These are phyloP conservation scores for Creontiades dilutus DNA, from an alignment of 2,888 invertebrate species.

Conservation along the genomic window DNA sequence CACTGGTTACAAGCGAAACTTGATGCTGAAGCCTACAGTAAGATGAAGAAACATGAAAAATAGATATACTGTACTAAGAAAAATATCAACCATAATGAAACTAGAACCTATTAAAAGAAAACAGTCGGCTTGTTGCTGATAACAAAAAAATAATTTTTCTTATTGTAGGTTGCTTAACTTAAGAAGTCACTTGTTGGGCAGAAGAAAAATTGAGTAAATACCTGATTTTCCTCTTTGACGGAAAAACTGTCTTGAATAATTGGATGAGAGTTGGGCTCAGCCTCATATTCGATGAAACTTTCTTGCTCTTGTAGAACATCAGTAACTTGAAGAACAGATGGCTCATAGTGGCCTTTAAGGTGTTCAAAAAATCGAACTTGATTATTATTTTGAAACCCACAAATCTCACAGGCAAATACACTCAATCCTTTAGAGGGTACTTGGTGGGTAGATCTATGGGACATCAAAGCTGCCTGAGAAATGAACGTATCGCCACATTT, in stretches of 20 bases:
- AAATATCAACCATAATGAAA: too few relatives aligned
- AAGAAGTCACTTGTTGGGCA: not conserved
- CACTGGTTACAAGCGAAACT: conserved; percentile 75
- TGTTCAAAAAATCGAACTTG: conserved; percentile 93
- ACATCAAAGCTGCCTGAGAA: conserved; percentile 77
- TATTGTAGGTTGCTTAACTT: not conserved
- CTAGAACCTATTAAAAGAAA: too few relatives aligned
- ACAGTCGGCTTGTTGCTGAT: too few relatives aligned
- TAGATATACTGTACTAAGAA: too few relatives aligned
- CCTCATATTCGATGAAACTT: conserved; percentile 66
- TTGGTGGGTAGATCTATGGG: conserved; percentile 76
- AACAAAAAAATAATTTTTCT: too few relatives aligned
- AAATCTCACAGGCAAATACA: conserved; percentile 87
- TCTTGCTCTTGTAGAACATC: conserved; percentile 59
- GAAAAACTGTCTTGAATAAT: conserved; percentile 66
- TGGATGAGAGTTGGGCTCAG: not conserved
- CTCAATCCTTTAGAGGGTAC: conserved; percentile 76
- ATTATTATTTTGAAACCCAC: conserved; percentile 86
- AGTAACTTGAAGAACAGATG: conserved; percentile 69
- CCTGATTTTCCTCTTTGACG: conserved; percentile 22
- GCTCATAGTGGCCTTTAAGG: conserved; percentile 89
- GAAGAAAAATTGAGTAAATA: not conserved
- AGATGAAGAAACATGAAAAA: too few relatives aligned
- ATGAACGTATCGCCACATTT: conserved; percentile 80
- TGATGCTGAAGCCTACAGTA: conserved; percentile 41